Evolutionary conservation across 2,888 invertebrate species (phyloP).

Genomic region (Cosmopolites sordidus): DNA sequence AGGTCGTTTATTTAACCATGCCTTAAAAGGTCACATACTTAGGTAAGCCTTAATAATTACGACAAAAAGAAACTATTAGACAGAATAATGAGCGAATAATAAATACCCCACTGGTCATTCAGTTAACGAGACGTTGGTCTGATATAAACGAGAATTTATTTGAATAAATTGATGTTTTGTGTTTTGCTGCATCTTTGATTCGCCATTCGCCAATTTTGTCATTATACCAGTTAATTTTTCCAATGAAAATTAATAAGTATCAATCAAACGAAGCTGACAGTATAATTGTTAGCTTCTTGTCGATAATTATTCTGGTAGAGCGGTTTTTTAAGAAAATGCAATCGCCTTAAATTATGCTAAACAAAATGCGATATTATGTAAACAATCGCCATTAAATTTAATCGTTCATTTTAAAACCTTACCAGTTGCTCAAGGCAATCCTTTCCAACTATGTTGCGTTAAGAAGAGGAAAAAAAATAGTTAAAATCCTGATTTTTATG

Average conservation of each 20-base stretch:
- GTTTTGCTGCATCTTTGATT: neutral
- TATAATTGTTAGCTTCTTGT: conserved; percentile 15
- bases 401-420: conserved; percentile 18
- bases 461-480: no score
- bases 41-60: neutral
- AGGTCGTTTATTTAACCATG: neutral
- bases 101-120: neutral
- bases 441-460: no score
- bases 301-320: neutral
- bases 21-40: neutral
- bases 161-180: neutral
- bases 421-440: neutral
- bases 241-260: conserved; percentile 20
- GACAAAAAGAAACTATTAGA: neutral
- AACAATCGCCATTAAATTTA: conserved; percentile 22
- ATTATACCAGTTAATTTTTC: conserved; percentile 4
- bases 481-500: no score
- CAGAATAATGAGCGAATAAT: neutral
- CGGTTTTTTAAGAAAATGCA: conserved; percentile 14
- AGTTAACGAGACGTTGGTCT: neutral
- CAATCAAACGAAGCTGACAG: conserved; percentile 21
- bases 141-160: neutral
- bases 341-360: conserved; percentile 26
- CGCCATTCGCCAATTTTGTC: neutral
- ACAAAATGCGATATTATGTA: conserved; percentile 25